phyloP scores from a whole-genome alignment of 64 coral and sea anemone genomes.

The Actinia equina region DNA sequence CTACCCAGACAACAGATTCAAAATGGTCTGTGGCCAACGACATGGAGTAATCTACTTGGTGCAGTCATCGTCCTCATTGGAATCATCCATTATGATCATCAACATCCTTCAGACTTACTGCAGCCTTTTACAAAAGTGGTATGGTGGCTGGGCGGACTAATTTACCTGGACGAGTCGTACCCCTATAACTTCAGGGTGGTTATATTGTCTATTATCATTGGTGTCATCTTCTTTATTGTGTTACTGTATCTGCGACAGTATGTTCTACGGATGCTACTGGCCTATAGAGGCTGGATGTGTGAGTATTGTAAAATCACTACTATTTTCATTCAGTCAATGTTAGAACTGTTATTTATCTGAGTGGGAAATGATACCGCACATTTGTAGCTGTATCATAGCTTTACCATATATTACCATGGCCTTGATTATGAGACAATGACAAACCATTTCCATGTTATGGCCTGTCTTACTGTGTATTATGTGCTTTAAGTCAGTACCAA shows the following conservation, averaged over 20 bases:
- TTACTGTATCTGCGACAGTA: constrained; percentile 85
- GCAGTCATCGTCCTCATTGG: constrained; percentile 61
- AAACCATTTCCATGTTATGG: too few relatives aligned
- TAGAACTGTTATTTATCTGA: too few relatives aligned
- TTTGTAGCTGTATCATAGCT: too few relatives aligned
- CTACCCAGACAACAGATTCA: constrained; percentile 69
- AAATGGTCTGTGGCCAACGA: constrained; percentile 97
- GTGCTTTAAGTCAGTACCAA: too few relatives aligned
- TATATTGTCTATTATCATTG: constrained; percentile 43
- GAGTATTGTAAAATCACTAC: constrained; percentile 12
- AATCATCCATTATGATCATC: constrained; percentile 65
- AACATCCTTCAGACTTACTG: constrained; percentile 38
- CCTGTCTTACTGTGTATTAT: too few relatives aligned
- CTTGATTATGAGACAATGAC: too few relatives aligned
- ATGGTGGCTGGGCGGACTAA: constrained; percentile 55
- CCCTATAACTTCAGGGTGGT: constrained; percentile 72
- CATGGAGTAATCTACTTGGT: constrained; percentile 68
- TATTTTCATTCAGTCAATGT: too few relatives aligned
- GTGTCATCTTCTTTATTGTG: constrained; percentile 77
- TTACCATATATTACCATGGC: too few relatives aligned
- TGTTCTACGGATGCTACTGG: constrained; percentile 63
- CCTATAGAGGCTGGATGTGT: constrained; percentile 97
- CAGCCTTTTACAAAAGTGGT: constrained; percentile 46
- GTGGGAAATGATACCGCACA: too few relatives aligned
- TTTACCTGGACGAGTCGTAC: constrained; percentile 76